Base-by-base conservation (phyloP, 2,113 vertebrate species). In the Nothobranchius kuhntae region DNA sequence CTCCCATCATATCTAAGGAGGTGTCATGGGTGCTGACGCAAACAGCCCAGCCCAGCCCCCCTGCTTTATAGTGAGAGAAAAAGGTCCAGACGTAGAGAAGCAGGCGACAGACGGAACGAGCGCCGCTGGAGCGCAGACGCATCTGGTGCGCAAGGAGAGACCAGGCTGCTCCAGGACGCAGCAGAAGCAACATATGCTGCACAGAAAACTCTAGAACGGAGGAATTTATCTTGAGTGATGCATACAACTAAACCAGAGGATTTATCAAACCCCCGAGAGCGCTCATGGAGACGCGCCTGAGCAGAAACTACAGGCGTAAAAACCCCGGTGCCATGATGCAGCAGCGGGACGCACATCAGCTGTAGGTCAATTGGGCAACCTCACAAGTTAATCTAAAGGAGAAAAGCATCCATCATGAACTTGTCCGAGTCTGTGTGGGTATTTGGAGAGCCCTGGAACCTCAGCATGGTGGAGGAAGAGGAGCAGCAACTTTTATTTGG, bases 401-500 rank as follows among this genome's bases (percentile, higher is more conserved):
- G 3, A 9, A 8, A 53, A 54, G 15, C 14, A n/a, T 13, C n/a
- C 57, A 81, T 6, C 59, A 94, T 94, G 94, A 91, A 94, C 69
- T 26, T 44, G 0, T 77, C 67, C 0, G 75, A 48, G 15, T 30
- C 61, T 12, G 35, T 38, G 7, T 95, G 94, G 85, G 55, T 78
- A 65, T 2, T 13, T 35, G 78, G 86, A 3, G 92, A 90, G 73
- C 65, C 59, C 13, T 66, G 69, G 53, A 84, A 84, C 84, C 45
- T 66, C 8, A 90, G 81, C 84, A 14, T 8, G 52, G 42, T 52
- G 13, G 81, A 80, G 12, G 82, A 78, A 14, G 82, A 81, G 21
- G 77, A 86, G 4, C 51, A 80, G 24, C 87, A 92, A 91, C 85
- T 89, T 87, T 81, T 95, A 8, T 93, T 95, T 1, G 95, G 95